phyloP scores from a whole-genome alignment of 1,140 invertebrate species.

The Drosophila lacertosa region DNA sequence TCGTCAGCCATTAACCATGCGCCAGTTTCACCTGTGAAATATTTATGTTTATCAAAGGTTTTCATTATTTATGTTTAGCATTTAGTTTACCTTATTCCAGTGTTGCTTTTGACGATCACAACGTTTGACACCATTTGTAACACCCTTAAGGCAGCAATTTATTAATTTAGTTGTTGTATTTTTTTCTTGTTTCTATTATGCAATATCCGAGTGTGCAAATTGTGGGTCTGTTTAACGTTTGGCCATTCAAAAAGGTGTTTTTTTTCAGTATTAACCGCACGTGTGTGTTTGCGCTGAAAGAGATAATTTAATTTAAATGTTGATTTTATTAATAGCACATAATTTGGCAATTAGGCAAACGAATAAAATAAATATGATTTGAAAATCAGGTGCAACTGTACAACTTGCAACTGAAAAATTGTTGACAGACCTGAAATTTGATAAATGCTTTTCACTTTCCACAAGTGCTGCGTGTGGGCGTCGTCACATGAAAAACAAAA shows the following conservation, averaged over 20 bases:
- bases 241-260: constrained; percentile 19
- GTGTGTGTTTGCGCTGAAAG: constrained; percentile 1
- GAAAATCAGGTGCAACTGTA: constrained; percentile 10
- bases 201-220: constrained; percentile 53
- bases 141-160: constrained; percentile 39
- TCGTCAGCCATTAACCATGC: not conserved
- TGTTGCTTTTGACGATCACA: constrained; percentile 47
- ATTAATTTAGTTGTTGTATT: constrained; percentile 57
- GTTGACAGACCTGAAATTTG: constrained; percentile 23
- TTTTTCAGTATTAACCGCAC: constrained; percentile 52
- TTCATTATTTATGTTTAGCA: constrained; percentile 15
- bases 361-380: constrained; percentile 1
- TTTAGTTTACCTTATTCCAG: constrained; percentile 23
- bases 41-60: constrained; percentile 2
- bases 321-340: constrained; percentile 19
- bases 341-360: constrained; percentile 22
- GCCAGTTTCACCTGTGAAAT: constrained; percentile 8
- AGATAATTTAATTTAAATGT: constrained; percentile 49
- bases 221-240: constrained; percentile 21
- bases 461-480: constrained; percentile 58
- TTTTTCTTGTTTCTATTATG: constrained; percentile 51
- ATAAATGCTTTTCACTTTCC: constrained; percentile 61
- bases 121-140: constrained; percentile 65
- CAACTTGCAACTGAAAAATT: not conserved
- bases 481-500: not conserved